Percentiles rank a stretch among this genome's conserved stretches.
phyloP scores from a whole-genome alignment of 2,797 vertebrate species.

The Sebastes vulpes region DNA sequence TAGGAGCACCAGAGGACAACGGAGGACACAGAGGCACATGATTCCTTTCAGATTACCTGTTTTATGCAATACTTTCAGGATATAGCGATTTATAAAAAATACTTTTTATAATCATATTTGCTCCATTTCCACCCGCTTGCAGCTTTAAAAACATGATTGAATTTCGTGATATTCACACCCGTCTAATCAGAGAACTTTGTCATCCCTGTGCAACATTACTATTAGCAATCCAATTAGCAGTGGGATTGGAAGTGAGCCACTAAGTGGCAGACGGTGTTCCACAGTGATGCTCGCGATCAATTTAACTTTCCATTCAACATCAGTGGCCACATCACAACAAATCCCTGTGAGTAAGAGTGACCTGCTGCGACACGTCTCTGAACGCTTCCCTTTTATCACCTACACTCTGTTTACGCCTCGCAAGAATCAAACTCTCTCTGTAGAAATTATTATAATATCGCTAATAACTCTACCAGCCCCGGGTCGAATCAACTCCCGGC shows the following conservation, averaged over 20 bases:
- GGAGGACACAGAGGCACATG: no score
- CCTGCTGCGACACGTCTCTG: not conserved
- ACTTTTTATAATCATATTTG: no score
- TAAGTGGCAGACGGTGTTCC: slow-evolving; percentile 62
- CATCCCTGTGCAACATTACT: slow-evolving; percentile 59
- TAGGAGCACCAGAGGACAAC: no score
- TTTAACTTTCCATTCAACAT: slow-evolving; percentile 75
- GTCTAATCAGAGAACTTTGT: slow-evolving; percentile 65
- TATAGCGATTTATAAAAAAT: no score
- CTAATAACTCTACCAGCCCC: slow-evolving; percentile 48
- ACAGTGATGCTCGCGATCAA: slow-evolving; percentile 69
- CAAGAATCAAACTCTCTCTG: slow-evolving; percentile 31
- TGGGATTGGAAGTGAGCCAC: slow-evolving; percentile 47
- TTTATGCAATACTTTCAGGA: rapidly evolving
- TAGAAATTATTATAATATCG: slow-evolving; percentile 58
- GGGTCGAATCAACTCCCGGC: slow-evolving; percentile 35
- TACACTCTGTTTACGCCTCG: slow-evolving; percentile 9
- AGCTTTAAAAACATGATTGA: not conserved
- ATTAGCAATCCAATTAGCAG: slow-evolving; percentile 75
- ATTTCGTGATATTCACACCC: slow-evolving; percentile 6
- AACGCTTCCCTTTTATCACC: not conserved
- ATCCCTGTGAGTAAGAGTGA: not conserved
- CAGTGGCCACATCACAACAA: slow-evolving; percentile 60
- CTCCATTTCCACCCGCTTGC: not conserved
- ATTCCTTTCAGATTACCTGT: no score